Base-by-base conservation (phyloP, 2,797 vertebrate species). In the Triplophysa bombifrons region DNA sequence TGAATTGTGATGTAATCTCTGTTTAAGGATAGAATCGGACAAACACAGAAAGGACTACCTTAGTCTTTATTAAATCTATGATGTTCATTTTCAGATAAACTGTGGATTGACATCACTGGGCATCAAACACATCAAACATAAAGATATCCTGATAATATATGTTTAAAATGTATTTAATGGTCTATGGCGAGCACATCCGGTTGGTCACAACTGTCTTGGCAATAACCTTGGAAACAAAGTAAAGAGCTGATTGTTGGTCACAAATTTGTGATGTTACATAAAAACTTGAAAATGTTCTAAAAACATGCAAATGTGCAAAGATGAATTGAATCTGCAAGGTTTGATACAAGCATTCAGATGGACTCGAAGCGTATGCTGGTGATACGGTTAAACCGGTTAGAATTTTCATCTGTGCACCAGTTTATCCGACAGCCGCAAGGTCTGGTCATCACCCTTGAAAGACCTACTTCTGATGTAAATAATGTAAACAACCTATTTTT, bases 401-500 rank as follows among this genome's bases (percentile, higher is more conserved):
- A 60, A 58, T 81, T 82, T 22, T 3, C 22, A 73, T 55, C 27
- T 38, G 74, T 65, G 79, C 81, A 68, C 66, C 65, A 58, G 12
- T 65, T 90, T 92, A 90, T 89, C 68, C 82, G 83, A 89, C 64
- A 82, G 83, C 63, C 84, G 79, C 56, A 85, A 78, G 68, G 71
- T 84, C 85, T 85, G 76, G 74, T 84, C 78, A 87, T 84, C 69
- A 83, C 65, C 82, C 82, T 65, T 81, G 85, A 88, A 91, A 92
- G 85, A 90, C 90, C 72, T 80, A 92, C 90, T 87, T 83, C 77
- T 89, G 72, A 84, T 95, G 94, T 96, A 96, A 89, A 95, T 96
- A 95, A 92, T 94, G 95, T 96, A 94, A 93, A 94, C 94, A 95
- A 87, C 92, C 91, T 86, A 82, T 85, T 93, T 86, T 92, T 80